phyloP scores from a whole-genome alignment of 2,113 vertebrate species.

The Laticauda colubrina region DNA sequence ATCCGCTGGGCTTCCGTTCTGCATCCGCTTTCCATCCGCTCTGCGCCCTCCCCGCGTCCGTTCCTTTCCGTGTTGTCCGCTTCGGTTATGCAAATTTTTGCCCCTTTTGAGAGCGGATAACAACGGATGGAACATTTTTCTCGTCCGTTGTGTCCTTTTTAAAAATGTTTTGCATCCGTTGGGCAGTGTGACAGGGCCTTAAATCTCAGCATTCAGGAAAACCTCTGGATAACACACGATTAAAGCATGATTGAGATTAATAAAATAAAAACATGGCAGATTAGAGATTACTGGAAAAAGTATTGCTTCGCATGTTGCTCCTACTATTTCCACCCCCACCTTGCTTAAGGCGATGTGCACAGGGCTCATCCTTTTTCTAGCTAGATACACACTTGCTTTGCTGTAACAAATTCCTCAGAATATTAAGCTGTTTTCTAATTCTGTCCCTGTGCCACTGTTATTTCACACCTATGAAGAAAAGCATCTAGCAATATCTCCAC shows the following conservation, averaged over 20 bases:
- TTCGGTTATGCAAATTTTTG: no score
- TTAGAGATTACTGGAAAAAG: neutral
- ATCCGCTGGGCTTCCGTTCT: no score
- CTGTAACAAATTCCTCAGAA: neutral
- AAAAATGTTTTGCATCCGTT: no score
- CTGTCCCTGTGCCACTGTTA: neutral
- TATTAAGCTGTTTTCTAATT: neutral
- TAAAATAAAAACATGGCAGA: neutral
- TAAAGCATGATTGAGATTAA: neutral
- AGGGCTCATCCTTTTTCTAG: neutral
- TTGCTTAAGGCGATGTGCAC: neutral
- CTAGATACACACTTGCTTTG: neutral
- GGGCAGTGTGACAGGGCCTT: no score
- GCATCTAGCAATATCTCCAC: neutral
- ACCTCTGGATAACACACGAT: neutral
- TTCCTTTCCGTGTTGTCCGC: no score
- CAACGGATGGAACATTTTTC: no score
- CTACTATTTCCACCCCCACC: neutral
- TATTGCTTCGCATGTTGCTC: neutral
- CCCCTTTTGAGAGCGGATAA: no score
- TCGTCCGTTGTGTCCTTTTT: no score
- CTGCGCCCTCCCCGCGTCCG: no score
- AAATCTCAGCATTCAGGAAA: neutral
- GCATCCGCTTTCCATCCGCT: no score
- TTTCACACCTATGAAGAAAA: neutral